Base-by-base conservation (phyloP, 2,113 vertebrate species). In the Ictidomys tridecemlineatus region DNA sequence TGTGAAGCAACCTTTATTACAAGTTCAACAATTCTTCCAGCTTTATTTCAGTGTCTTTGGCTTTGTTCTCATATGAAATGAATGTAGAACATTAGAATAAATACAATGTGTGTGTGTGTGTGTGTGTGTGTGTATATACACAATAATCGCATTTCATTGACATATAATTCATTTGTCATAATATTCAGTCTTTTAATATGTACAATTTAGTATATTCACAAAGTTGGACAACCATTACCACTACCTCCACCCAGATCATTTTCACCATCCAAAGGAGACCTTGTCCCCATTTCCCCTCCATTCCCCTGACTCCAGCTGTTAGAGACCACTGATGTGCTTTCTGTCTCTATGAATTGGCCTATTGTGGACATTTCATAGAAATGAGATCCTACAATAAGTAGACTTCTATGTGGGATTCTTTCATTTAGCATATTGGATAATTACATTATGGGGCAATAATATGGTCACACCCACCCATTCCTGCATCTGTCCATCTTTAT, bases 1-100 rank as follows among this genome's bases (percentile, higher is more conserved):
- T 89, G 42, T 80, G 39, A 89, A 94, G 83, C 78, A 89, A 82
- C 70, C 34, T 80, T 91, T 88, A 80, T 77, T 92, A 85, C 12
- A 83, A 51, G 61, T 77, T 88, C 76, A 94, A 67, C 28, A 84
- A 37, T 58, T 85, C 22, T 80, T 80, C 76, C 48, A 80, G 67
- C 13, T 80, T 61, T 86, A 84, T 90, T 89, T 70, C 39, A 51
- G 22, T 85, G 76, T 72, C 18, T 82, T 92, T 91, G 74, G 42
- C 67, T 90, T 85, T 51, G 53, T 69, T 65, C 78, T 70, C 58
- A 83, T 74, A 85, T 69, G 26, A 85, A 61, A 34, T 80, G 51
- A 92, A 12, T 53, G 14, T 51, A 56, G 51, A 63, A 51, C 76
- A 88, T 84, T 65, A 74, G 63, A 37, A 79, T 63, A 84, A 85